phyloP scores from a whole-genome alignment of 2,113 vertebrate species.

The Psittacara wagleri region DNA sequence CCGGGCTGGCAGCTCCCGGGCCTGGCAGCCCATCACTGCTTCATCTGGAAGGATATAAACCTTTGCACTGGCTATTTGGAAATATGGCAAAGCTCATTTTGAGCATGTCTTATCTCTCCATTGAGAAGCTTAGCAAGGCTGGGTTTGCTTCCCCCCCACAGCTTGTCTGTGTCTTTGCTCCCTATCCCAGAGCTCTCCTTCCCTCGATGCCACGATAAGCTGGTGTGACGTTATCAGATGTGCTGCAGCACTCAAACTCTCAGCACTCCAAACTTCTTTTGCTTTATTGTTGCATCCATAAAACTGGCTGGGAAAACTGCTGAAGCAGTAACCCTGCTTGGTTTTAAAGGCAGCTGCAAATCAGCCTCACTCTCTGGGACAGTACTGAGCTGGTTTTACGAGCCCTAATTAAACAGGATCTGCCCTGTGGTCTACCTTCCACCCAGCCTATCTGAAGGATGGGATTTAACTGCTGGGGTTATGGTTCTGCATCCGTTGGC shows the following conservation, averaged over 20 bases:
- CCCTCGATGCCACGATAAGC: not conserved
- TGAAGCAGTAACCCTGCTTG: slow-evolving; percentile 61
- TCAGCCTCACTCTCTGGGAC: slow-evolving; percentile 33
- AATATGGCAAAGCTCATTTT: not conserved
- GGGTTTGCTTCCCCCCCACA: not conserved
- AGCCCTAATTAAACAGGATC: slow-evolving; percentile 64
- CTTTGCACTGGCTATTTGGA: not conserved
- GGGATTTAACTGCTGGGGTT: slow-evolving; percentile 38
- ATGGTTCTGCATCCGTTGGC: not conserved
- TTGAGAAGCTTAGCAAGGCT: not conserved
- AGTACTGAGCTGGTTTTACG: slow-evolving; percentile 31
- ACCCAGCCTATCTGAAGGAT: slow-evolving; percentile 34
- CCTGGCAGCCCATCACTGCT: not conserved
- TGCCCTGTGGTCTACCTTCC: slow-evolving; percentile 59
- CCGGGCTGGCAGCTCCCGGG: not conserved
- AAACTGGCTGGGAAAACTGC: slow-evolving; percentile 67
- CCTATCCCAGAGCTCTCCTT: not conserved
- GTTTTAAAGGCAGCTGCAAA: slow-evolving; percentile 69
- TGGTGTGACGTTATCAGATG: slow-evolving; percentile 22
- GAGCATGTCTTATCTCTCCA: not conserved
- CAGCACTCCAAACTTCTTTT: not conserved
- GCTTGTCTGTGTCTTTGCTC: not conserved
- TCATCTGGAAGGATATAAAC: not conserved
- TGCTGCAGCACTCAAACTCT: slow-evolving; percentile 40
- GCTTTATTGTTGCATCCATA: slow-evolving; percentile 53